Evolutionary conservation across 2,797 vertebrate species (phyloP).

Genomic region (Lophotriccus pileatus): DNA sequence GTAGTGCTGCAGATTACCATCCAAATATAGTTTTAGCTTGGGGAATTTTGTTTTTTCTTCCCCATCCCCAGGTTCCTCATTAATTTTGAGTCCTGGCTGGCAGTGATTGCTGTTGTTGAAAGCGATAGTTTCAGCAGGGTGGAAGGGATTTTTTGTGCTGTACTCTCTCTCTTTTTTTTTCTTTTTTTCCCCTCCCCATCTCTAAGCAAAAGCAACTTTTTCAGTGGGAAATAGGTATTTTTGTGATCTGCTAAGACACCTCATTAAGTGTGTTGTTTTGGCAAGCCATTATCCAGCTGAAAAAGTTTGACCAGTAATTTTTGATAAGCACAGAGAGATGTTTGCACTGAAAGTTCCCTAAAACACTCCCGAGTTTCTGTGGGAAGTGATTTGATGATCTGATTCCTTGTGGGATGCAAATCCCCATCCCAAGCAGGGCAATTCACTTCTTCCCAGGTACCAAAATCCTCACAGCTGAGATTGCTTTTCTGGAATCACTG

Average conservation of each 20-base stretch:
- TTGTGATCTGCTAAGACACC: background rate
- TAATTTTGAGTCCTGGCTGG: background rate
- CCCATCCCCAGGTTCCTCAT: background rate
- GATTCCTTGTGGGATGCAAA: background rate
- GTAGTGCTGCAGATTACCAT: background rate
- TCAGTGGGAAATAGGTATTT: background rate
- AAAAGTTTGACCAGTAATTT: background rate
- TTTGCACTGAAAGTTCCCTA: background rate
- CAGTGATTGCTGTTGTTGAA: background rate
- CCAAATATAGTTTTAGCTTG: background rate
- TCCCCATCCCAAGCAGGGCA: background rate
- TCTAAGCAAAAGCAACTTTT: background rate
- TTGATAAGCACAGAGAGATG: background rate
- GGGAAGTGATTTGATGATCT: background rate
- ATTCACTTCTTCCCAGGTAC: background rate
- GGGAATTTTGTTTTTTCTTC: background rate
- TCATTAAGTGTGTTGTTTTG: background rate
- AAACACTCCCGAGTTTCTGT: background rate
- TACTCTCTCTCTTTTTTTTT: background rate
- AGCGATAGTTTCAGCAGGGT: background rate
- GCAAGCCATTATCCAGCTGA: background rate
- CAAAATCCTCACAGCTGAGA: accelerated
- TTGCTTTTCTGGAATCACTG: background rate
- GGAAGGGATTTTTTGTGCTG: background rate
- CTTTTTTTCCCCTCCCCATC: accelerated